Percentiles rank a stretch among this genome's conserved stretches.
These are phyloP conservation scores for Eupithecia pulchellata DNA, from an alignment of 2,888 invertebrate species.

Conservation along the genomic window DNA sequence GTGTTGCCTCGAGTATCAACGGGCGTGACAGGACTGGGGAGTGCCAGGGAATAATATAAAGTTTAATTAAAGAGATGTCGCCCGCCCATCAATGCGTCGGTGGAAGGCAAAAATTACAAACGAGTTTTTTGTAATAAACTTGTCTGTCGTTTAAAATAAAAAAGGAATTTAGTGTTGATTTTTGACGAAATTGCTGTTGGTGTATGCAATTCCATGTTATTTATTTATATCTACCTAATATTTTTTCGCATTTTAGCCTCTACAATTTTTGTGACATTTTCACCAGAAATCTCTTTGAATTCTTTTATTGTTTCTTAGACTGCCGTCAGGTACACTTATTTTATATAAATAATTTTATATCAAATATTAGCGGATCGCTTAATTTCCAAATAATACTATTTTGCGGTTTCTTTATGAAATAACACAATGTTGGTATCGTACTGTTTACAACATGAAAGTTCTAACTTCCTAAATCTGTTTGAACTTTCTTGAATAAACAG, in stretches of 20 bases:
- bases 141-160: neutral
- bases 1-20: conserved; percentile 80
- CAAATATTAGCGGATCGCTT: no score
- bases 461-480: neutral
- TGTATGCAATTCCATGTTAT: no score
- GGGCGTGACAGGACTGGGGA: conserved; percentile 67
- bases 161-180: neutral
- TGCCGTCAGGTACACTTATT: no score
- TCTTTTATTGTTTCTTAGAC: no score
- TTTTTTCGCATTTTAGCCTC: no score
- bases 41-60: conserved; percentile 63
- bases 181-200: neutral
- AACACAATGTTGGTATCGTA: neutral
- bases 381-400: no score
- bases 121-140: conserved; percentile 1
- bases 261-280: neutral
- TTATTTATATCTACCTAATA: neutral
- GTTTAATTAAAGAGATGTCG: conserved; percentile 72
- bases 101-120: conserved; percentile 20
- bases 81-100: conserved; percentile 52
- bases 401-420: neutral
- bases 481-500: neutral
- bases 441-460: neutral
- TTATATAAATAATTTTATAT: no score
- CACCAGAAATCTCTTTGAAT: no score